phyloP scores from a whole-genome alignment of 2,888 invertebrate genomes.

The Drosophila limbata region DNA sequence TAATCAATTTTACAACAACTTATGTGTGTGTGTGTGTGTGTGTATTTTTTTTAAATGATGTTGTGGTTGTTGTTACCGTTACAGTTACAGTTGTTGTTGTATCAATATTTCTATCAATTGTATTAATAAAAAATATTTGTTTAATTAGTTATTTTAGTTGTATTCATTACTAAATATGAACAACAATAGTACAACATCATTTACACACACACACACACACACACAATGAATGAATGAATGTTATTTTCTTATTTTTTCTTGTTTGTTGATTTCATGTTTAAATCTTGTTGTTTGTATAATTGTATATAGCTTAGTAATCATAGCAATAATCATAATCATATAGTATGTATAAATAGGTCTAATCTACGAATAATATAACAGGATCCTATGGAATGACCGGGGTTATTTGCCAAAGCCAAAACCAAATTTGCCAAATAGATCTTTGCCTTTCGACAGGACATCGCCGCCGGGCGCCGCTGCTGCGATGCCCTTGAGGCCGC shows the following conservation, averaged over 20 bases:
- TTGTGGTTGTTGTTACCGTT: constrained; percentile 27
- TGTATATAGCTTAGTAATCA: constrained; percentile 67
- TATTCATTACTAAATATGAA: constrained; percentile 51
- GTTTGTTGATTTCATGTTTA: neutral
- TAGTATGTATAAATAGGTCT: constrained; percentile 69
- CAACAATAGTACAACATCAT: constrained; percentile 42
- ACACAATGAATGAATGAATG: neutral
- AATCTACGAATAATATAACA: constrained; percentile 83
- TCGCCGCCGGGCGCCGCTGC: constrained; percentile 94
- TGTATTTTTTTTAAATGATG: constrained; percentile 4
- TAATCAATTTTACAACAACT: constrained; percentile 80
- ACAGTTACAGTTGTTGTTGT: constrained; percentile 26
- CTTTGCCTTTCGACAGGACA: constrained; percentile 96
- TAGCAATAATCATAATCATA: constrained; percentile 73
- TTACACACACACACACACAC: neutral
- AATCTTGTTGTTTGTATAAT: constrained; percentile 29
- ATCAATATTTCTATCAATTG: constrained; percentile 80
- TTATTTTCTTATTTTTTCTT: neutral
- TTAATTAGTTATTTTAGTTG: constrained; percentile 75
- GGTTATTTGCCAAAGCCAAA: constrained; percentile 93
- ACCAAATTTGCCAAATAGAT: constrained; percentile 93
- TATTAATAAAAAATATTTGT: constrained; percentile 82
- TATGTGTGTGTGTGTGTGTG: constrained; percentile 39
- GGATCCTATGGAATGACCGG: constrained; percentile 84
- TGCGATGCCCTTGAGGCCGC: constrained; percentile 95